These are phyloP conservation scores for Catagonus wagneri DNA, from an alignment of 2,113 vertebrate genomes.

Conservation along the genomic window DNA sequence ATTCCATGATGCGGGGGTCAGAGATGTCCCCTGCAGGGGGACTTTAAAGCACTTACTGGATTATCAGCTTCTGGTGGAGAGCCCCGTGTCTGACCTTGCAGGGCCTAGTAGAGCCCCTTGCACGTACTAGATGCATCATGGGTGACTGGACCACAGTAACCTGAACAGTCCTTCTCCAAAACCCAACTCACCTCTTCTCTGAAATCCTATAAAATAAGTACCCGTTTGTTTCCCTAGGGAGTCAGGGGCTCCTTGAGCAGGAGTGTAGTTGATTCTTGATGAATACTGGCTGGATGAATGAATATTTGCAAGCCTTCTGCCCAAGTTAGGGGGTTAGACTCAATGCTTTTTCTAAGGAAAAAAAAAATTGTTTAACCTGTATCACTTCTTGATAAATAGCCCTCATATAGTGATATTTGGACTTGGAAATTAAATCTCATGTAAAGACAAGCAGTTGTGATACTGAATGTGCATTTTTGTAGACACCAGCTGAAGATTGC, in stretches of 20 bases:
- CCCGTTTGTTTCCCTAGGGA: neutral
- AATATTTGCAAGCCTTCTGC: slow-evolving; percentile 20
- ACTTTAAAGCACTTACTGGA: neutral
- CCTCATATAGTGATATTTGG: neutral
- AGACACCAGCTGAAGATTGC: neutral
- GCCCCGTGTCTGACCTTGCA: neutral
- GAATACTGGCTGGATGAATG: neutral
- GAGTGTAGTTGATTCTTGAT: neutral
- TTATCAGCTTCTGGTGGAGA: neutral
- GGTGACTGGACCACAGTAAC: neutral
- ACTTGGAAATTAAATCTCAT: neutral
- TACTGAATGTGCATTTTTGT: neutral
- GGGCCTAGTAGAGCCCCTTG: neutral
- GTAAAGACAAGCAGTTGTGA: neutral
- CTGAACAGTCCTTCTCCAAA: neutral
- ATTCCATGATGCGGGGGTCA: too few species aligned
- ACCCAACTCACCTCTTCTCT: neutral
- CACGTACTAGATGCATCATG: neutral
- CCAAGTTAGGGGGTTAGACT: neutral
- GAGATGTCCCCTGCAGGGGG: too few species aligned
- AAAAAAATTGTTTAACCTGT: neutral
- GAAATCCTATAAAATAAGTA: neutral
- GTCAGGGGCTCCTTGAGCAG: neutral
- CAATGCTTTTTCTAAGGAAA: neutral
- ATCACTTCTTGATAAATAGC: neutral